Conservation (phyloP, 2,797 vertebrate genomes). For the Danio tinwini region DNA sequence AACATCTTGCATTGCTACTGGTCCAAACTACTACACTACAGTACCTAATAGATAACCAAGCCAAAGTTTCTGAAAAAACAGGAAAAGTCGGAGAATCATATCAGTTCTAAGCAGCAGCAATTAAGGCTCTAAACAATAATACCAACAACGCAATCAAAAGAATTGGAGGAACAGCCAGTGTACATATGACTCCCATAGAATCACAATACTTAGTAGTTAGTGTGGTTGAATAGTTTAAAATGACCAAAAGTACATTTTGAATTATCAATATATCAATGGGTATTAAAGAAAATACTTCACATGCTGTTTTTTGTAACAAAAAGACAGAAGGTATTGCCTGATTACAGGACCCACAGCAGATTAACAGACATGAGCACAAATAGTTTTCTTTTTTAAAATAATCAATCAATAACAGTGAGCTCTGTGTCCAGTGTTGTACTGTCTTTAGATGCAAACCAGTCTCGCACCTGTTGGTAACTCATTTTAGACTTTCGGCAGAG, state of each 20-base stretch:
- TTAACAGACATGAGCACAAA: slow-evolving; percentile 52
- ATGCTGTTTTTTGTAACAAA: slow-evolving; percentile 2
- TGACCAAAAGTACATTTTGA: slow-evolving; percentile 63
- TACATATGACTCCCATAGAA: slow-evolving; percentile 70
- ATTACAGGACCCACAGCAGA: slow-evolving; percentile 40
- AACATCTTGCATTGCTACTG: neutral
- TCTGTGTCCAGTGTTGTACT: slow-evolving; percentile 76
- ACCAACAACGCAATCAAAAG: slow-evolving; percentile 66
- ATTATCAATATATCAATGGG: slow-evolving; percentile 20
- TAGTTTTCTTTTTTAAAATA: slow-evolving; percentile 65
- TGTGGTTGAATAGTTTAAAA: slow-evolving; percentile 73
- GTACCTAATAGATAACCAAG: slow-evolving; percentile 72
- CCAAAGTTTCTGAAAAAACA: slow-evolving; percentile 55
- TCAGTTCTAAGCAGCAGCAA: slow-evolving; percentile 52
- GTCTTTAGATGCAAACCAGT: slow-evolving; percentile 85
- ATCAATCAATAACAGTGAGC: slow-evolving; percentile 76
- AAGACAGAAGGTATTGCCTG: neutral
- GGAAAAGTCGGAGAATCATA: slow-evolving; percentile 2
- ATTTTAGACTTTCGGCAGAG: slow-evolving; percentile 87
- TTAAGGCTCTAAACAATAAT: slow-evolving; percentile 58
- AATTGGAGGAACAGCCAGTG: slow-evolving; percentile 72
- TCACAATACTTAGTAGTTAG: slow-evolving; percentile 70
- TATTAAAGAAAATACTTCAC: neutral
- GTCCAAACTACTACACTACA: slow-evolving; percentile 61
- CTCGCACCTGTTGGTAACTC: slow-evolving; percentile 85